These are phyloP conservation scores for Calcarius lapponicus DNA, from an alignment of 2,797 vertebrate species.

Conservation along the genomic window DNA sequence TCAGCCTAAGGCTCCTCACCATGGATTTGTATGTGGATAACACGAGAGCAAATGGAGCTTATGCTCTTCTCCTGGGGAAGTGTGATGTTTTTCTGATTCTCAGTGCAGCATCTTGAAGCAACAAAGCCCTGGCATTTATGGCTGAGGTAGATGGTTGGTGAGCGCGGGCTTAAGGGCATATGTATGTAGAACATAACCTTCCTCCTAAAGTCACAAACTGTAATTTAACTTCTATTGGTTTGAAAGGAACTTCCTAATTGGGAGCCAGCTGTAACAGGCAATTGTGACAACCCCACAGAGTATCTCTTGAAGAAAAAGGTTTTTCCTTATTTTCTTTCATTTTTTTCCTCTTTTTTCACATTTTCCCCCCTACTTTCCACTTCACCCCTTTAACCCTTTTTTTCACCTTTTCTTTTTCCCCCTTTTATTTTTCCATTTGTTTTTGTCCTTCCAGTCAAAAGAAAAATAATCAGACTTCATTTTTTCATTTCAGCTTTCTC, in stretches of 20 bases:
- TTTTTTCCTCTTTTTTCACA: no score
- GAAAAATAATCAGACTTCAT: not conserved
- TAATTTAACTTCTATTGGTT: not conserved
- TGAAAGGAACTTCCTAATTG: not conserved
- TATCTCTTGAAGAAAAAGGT: not conserved
- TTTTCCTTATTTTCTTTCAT: not conserved
- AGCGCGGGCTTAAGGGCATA: not conserved
- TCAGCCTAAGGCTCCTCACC: not conserved
- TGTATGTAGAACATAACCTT: not conserved
- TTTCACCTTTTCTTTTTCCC: not conserved
- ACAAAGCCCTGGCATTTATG: not conserved
- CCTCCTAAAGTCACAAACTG: not conserved
- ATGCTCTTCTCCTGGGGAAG: not conserved
- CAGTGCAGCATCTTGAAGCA: not conserved
- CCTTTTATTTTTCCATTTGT: not conserved
- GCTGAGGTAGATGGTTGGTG: not conserved
- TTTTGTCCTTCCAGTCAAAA: not conserved
- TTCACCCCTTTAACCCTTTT: accelerated
- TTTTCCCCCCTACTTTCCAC: accelerated
- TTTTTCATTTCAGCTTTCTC: not conserved
- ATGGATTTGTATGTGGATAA: not conserved
- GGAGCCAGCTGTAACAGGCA: not conserved
- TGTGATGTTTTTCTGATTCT: not conserved
- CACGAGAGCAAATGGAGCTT: accelerated
- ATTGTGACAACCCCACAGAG: not conserved